Conservation (phyloP, 2,113 vertebrate species). For the Panurus biarmicus region DNA sequence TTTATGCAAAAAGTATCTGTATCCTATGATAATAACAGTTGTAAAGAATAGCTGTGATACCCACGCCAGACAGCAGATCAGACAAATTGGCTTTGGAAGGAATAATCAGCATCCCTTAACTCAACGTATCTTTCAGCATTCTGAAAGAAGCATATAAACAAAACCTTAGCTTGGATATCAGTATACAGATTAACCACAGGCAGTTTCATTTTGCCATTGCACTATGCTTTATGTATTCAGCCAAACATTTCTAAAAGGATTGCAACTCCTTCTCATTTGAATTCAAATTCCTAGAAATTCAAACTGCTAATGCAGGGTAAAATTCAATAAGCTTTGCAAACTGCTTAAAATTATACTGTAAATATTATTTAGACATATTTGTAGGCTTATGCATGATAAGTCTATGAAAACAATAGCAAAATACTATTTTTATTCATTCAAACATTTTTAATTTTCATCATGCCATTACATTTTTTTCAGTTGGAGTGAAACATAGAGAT, state of each 20-base stretch:
- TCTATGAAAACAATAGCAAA: constrained; percentile 33
- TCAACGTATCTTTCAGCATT: neutral
- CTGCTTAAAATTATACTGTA: constrained; percentile 24
- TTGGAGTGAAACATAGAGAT: neutral
- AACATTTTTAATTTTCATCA: constrained; percentile 12
- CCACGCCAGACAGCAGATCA: neutral
- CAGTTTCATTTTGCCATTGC: neutral
- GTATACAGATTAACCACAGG: neutral
- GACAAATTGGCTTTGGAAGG: neutral
- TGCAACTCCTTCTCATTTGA: neutral
- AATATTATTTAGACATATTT: constrained; percentile 44
- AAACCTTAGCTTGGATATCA: neutral
- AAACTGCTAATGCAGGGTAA: neutral
- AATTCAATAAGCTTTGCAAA: neutral
- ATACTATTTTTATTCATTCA: constrained; percentile 31
- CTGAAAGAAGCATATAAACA: neutral
- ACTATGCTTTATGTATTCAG: neutral
- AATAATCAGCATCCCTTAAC: neutral
- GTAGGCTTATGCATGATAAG: neutral
- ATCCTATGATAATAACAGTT: neutral
- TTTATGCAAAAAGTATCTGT: neutral
- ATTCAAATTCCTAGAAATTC: constrained; percentile 19
- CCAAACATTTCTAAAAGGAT: neutral
- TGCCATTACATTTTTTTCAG: neutral
- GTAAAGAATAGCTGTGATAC: neutral